Evolutionary conservation across 2,888 invertebrate genomes (phyloP), one percentile per base, ranked within the genome.

Genomic region (Lithophane semibrunnea): DNA sequence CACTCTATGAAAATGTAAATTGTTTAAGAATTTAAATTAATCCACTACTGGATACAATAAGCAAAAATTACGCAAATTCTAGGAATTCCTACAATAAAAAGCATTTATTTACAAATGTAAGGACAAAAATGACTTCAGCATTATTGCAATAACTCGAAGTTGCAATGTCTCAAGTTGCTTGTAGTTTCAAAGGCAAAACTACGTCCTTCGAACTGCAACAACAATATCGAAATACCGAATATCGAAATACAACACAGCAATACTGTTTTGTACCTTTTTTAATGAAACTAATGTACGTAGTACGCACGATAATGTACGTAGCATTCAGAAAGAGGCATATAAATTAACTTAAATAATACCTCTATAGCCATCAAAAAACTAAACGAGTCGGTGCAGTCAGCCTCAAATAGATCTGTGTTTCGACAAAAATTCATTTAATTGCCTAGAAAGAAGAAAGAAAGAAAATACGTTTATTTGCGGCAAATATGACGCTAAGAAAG

Each of bases 41-140:
- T 85, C 86, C 83, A 86, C 83, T 75, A 83, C 84, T 71, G 77
- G 86, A 82, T 86, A 68, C 2, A 29, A 61, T 47, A 13, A 4
- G 9, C 9, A 10, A 66, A 16, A 1, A 24, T 18, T 4, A 54
- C 37, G 12, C 54, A 16, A 0, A n/a, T 10, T 65, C 24, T 66
- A 78, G 0, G 3, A 24, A 24, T 5, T 42, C 0, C 18, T 24
- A n/a, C 12, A 42, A 1, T 24, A 16, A 44, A 47, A 49, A 79
- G 16, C 47, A 16, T 1, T 7, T 10, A 47, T 29, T 56, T 9
- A 52, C 29, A 44, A 52, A 37, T 10, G 24, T 29, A 65, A 80
- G 69, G 24, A 75, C 73, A 0, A 67, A 75, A 85, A 72, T 75
- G 47, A 72, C 72, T 85, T 61, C 84, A 56, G 56, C 16, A 24